Evolutionary conservation across 2,113 vertebrate genomes (phyloP).

Genomic region (Hemibagrus wyckioides): DNA sequence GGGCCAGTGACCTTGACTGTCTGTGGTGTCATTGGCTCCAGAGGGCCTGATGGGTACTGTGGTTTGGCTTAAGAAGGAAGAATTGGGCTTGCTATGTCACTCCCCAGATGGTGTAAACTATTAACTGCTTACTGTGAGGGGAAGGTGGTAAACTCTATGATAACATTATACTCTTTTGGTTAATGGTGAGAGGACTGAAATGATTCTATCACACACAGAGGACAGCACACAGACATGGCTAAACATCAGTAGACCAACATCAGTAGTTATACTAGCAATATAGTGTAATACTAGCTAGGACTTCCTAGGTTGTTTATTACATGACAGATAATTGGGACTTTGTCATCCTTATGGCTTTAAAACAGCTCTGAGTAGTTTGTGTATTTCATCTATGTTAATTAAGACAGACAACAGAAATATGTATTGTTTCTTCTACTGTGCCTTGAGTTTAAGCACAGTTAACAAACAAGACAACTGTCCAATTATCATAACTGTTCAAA

Average conservation of each 20-base stretch:
- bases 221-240: neutral
- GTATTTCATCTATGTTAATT: neutral
- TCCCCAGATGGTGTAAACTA: conserved; percentile 5
- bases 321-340: neutral
- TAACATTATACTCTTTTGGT: neutral
- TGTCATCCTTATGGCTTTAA: neutral
- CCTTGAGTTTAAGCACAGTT: neutral
- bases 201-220: neutral
- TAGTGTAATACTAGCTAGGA: neutral
- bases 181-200: neutral
- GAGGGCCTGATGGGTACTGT: conserved; percentile 53
- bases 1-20: conserved; percentile 41
- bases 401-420: neutral
- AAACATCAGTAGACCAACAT: neutral
- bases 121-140: conserved; percentile 20
- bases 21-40: conserved; percentile 57
- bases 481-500: neutral
- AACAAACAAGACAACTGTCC: neutral
- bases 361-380: neutral
- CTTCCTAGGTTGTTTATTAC: neutral
- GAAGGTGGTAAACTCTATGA: conserved; percentile 8
- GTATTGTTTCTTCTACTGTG: neutral
- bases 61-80: conserved; percentile 63
- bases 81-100: conserved; percentile 56
- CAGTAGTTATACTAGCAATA: conserved; percentile 62